These are phyloP conservation scores for Penelope pileata DNA, from an alignment of 2,113 vertebrate species.

Conservation along the genomic window DNA sequence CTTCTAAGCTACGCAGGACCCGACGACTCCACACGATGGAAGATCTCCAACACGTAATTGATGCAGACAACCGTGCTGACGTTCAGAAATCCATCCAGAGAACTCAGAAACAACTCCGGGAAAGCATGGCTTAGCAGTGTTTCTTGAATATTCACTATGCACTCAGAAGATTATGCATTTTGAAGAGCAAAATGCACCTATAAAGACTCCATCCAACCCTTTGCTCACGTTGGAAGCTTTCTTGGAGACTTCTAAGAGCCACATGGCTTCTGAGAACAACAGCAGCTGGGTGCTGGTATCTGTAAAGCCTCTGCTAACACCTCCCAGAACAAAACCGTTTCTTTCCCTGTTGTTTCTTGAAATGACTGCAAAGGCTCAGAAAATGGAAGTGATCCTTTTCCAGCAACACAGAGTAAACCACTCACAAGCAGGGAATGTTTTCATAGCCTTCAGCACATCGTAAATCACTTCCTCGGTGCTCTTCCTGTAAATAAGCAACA, in stretches of 20 bases:
- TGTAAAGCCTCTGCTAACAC: conserved; percentile 1
- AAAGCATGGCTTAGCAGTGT: rapidly evolving
- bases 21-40: not conserved
- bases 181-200: not conserved
- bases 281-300: not conserved
- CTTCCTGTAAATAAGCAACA: not conserved
- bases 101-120: conserved; percentile 14
- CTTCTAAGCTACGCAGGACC: not conserved
- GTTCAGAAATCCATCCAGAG: conserved; percentile 20
- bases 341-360: not conserved
- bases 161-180: not conserved
- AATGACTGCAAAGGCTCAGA: not conserved
- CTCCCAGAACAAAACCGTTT: conserved; percentile 2
- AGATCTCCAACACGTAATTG: not conserved
- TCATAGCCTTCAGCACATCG: rapidly evolving
- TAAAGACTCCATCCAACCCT: not conserved
- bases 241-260: not conserved
- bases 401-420: not conserved
- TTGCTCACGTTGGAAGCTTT: not conserved
- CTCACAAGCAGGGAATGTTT: not conserved
- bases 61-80: not conserved
- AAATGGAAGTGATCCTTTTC: not conserved
- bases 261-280: not conserved
- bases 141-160: not conserved
- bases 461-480: not conserved